A percentile compares a stretch with the other conserved stretches of the same genome.
Evolutionary conservation across 2,113 vertebrate genomes (phyloP).

Genomic region (Ptilorrhoa leucosticta): DNA sequence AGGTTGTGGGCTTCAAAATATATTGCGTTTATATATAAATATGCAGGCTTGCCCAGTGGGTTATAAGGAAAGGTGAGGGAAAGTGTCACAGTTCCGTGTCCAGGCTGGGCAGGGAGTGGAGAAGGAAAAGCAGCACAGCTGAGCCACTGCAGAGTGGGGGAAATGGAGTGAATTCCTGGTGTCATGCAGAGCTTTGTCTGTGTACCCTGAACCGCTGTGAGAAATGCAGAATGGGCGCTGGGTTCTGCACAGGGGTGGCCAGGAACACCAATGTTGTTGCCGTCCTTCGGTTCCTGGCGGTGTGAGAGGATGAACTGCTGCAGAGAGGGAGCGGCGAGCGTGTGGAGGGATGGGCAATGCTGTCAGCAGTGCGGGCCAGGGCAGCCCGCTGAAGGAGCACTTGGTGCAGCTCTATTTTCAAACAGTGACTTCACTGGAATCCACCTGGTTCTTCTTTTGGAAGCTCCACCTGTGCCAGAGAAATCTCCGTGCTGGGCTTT

Average conservation of each 20-base stretch:
- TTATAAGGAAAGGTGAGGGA: not conserved
- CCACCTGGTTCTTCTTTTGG: not conserved
- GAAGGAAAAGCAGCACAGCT: not conserved
- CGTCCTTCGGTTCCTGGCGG: not conserved
- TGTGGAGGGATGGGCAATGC: not conserved
- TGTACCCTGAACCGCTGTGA: not conserved
- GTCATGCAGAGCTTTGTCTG: not conserved
- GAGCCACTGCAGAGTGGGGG: not conserved
- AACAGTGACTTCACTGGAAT: not conserved
- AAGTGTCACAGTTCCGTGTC: not conserved
- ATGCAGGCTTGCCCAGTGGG: not conserved
- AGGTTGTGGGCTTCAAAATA: not conserved
- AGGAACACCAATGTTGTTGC: not conserved
- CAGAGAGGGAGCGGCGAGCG: fast-evolving
- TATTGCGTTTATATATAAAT: not conserved
- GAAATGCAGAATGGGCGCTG: not conserved
- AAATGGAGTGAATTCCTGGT: not conserved
- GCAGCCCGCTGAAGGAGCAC: not conserved
- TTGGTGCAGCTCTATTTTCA: not conserved
- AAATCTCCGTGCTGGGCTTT: not conserved
- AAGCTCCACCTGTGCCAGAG: not conserved
- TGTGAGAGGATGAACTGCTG: not conserved
- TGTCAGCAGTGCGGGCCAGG: not conserved
- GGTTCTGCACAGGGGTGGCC: not conserved
- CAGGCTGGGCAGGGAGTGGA: not conserved